Percentiles rank a stretch among this genome's conserved stretches.
Conservation (phyloP, 2,888 invertebrate genomes). For the Phlogophora meticulosa region DNA sequence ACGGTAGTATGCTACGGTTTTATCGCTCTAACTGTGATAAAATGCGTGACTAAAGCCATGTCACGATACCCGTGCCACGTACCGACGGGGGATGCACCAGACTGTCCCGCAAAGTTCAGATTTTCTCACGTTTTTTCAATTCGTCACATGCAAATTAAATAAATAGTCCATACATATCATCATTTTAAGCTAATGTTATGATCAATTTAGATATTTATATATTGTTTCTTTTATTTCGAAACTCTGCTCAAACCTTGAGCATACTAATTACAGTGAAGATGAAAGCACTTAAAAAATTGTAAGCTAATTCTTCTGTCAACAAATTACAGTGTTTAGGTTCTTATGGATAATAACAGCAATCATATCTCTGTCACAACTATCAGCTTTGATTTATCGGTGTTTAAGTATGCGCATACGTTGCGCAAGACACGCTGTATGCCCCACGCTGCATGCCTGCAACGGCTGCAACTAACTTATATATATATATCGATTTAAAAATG, state of each 20-base stretch:
- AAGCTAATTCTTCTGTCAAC: constrained; percentile 35
- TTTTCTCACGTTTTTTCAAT: too few species aligned
- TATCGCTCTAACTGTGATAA: too few species aligned
- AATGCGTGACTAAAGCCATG: too few species aligned
- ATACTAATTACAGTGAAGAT: constrained; percentile 20
- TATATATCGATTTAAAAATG: too few species aligned
- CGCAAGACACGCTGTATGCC: constrained; percentile 36
- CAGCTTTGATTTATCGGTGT: constrained; percentile 47
- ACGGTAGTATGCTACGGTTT: too few species aligned
- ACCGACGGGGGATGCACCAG: too few species aligned
- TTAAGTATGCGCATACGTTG: constrained; percentile 55
- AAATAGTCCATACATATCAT: neutral
- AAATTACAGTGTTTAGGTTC: constrained; percentile 33
- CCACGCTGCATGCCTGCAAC: too few species aligned
- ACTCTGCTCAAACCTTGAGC: constrained; percentile 16
- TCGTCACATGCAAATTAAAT: neutral
- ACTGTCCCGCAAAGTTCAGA: too few species aligned
- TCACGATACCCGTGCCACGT: too few species aligned
- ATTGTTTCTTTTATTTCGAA: constrained; percentile 20
- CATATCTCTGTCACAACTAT: constrained; percentile 51
- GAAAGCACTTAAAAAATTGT: constrained; percentile 8
- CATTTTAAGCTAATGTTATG: too few species aligned
- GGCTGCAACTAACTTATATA: too few species aligned
- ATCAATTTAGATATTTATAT: too few species aligned
- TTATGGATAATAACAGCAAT: constrained; percentile 52